Conservation (phyloP, 2,113 vertebrate species). For the Talpa occidentalis region DNA sequence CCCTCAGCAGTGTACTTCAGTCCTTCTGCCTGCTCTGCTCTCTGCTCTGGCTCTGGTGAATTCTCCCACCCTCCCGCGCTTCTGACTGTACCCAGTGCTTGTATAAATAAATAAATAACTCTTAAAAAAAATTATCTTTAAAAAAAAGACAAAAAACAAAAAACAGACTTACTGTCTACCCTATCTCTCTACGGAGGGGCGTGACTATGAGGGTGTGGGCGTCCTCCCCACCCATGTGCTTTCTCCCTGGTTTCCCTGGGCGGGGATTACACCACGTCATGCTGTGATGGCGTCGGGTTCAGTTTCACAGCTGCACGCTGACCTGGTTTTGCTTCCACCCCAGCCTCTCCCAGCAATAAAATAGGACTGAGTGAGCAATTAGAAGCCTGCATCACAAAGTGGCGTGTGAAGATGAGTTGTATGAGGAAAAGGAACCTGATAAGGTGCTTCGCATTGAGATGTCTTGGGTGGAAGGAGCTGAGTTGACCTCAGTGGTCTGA, state of each 20-base stretch:
- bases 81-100: too few relatives aligned
- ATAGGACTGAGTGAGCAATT: background rate
- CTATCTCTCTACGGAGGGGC: background rate
- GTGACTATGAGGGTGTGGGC: background rate
- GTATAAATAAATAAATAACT: too few relatives aligned
- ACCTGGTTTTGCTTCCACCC: background rate
- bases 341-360: background rate
- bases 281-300: too few relatives aligned
- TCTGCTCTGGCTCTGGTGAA: too few relatives aligned
- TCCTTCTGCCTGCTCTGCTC: too few relatives aligned
- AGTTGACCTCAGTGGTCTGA: background rate
- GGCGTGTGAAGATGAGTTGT: background rate
- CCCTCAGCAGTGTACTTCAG: too few relatives aligned
- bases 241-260: background rate
- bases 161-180: background rate
- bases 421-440: background rate
- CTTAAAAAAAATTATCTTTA: too few relatives aligned
- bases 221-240: background rate
- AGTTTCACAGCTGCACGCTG: background rate
- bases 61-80: too few relatives aligned
- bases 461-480: background rate
- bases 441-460: background rate
- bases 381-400: background rate
- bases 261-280: background rate
- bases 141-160: too few relatives aligned